Evolutionary conservation across 2,797 vertebrate genomes (phyloP).

Genomic region (Nannoperca australis): DNA sequence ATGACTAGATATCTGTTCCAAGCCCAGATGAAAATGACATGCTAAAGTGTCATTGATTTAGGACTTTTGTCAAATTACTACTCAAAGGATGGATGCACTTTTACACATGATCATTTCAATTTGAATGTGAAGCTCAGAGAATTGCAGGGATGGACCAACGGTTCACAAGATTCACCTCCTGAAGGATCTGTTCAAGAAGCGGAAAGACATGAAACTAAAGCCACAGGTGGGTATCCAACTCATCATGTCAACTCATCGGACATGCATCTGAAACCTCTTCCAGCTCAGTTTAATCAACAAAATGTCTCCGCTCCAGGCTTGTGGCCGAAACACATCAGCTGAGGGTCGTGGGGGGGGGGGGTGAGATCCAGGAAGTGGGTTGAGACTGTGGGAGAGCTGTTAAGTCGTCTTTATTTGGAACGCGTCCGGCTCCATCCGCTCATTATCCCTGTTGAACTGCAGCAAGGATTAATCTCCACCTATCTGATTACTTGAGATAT

Average conservation of each 20-base stretch:
- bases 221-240: no score
- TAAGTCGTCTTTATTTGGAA: constrained; percentile 4
- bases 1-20: background rate
- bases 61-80: background rate
- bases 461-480: constrained; percentile 48
- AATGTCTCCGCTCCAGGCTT: background rate
- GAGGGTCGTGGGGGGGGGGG: background rate
- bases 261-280: background rate
- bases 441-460: constrained; percentile 45
- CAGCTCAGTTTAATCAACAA: background rate
- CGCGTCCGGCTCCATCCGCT: background rate
- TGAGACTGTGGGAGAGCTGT: background rate
- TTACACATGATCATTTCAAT: background rate
- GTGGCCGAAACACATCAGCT: background rate
- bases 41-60: background rate
- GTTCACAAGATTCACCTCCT: no score
- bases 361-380: background rate
- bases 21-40: no score
- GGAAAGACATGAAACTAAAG: background rate
- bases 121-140: background rate
- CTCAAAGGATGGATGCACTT: background rate
- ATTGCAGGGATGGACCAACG: no score
- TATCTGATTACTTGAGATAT: constrained; percentile 12
- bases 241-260: no score
- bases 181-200: no score